Evolutionary conservation across 2,888 invertebrate genomes (phyloP), one percentile per base, ranked within the genome.

Genomic region (Elysia crispata): DNA sequence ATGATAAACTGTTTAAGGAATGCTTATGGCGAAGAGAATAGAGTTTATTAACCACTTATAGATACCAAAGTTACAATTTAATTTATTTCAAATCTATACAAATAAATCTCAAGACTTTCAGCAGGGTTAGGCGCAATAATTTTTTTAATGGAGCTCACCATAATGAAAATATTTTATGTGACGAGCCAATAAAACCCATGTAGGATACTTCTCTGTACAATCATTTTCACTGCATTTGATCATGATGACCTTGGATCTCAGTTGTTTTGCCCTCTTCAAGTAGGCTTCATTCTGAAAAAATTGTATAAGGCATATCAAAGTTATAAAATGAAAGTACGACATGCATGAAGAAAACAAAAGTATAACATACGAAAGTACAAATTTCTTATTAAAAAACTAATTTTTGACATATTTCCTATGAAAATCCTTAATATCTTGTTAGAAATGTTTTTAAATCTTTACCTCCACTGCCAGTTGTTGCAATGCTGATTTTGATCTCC

Each of bases 91-190:
- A n/a, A n/a, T n/a, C n/a, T n/a, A n/a, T n/a, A n/a, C n/a, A n/a
- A n/a, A n/a, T n/a, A n/a, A n/a, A n/a, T n/a, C n/a, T n/a, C n/a
- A n/a, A n/a, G n/a, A n/a, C n/a, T n/a, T n/a, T n/a, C n/a, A n/a
- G n/a, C n/a, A n/a, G n/a, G n/a, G n/a, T n/a, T n/a, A n/a, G n/a
- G n/a, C n/a, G n/a, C n/a, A n/a, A n/a, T n/a, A n/a, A n/a, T n/a
- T n/a, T n/a, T n/a, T n/a, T n/a, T n/a, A 11, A 1, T 49, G 23
- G 72, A 31, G 66, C 74, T 57, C 23, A 79, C 79, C 67, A 67
- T 74, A 30, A 54, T 79, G 79, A 31, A 73, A 79, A 74, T 79
- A 74, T 20, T 79, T 79, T 25, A 79, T 8, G 49, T 79, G 79
- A 6, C 73, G 64, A 20, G 79, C 66, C 73, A 74, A 28, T 25